Evolutionary conservation across 2,888 invertebrate genomes (phyloP), one percentile per base, ranked within the genome.

Genomic region (Hypomecis punctinalis): DNA sequence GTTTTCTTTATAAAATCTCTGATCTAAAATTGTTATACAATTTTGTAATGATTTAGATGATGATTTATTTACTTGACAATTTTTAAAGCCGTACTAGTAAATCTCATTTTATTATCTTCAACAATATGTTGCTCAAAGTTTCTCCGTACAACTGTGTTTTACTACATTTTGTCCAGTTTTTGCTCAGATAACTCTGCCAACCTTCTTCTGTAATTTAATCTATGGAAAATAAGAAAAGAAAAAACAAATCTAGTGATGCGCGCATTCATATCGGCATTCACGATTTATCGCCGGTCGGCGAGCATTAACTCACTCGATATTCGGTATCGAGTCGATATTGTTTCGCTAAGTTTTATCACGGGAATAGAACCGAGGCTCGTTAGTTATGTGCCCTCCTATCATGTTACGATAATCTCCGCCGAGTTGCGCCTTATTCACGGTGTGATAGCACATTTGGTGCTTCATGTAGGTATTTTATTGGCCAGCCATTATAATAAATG

Each of bases 261-360:
- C 69, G 67, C 71, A 68, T 59, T 69, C 69, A 68, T 73, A 73
- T 71, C 73, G 67, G 69, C 67, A 67, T 61, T 68, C 64, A 54
- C 64, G 63, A 79, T 80, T 78, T 83, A 82, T 83, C 78, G 80
- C 65, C 70, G 76, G 58, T 67, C 76, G 66, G 65, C 57, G 76
- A 81, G 83, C 86, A 86, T 73, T 75, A 75, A 84, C 76, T 88
- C 84, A 85, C 72, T 78, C 77, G 84, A 83, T 84, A 88, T 88
- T 86, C 82, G 78, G 85, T 90, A 90, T 90, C 89, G 78, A 77
- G 72, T 80, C 83, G 87, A 88, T 89, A 88, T 82, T 84, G 87
- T 86, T 88, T 83, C 81, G 78, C 81, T 80, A 79, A 81, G 82
- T 82, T 84, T 85, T 89, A 89, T 90, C 89, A 79, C 77, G 70